Evolutionary conservation across 1,140 invertebrate species (phyloP).

Genomic region (Capitella teleta): DNA sequence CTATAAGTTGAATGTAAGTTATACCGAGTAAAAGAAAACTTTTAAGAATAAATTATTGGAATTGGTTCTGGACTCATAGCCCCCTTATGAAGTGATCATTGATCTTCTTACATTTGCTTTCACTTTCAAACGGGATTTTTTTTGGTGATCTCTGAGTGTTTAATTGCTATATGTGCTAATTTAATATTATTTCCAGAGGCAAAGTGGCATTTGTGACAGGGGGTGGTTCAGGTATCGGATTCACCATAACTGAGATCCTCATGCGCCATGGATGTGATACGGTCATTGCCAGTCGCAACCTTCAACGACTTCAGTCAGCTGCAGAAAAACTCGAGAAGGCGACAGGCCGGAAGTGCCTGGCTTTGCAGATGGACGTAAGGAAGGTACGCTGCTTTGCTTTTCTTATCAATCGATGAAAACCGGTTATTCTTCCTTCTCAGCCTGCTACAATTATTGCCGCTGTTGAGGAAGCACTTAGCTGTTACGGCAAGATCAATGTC

Average conservation of each 20-base stretch:
- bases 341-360: constrained; percentile 27
- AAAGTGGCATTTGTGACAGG: constrained; percentile 37
- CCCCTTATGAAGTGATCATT: no score
- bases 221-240: constrained; percentile 35
- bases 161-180: no score
- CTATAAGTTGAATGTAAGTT: no score
- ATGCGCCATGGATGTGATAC: constrained; percentile 35
- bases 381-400: constrained; percentile 18
- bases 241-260: constrained; percentile 33
- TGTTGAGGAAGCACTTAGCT: constrained; percentile 20
- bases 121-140: no score
- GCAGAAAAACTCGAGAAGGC: constrained; percentile 18
- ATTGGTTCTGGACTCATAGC: no score
- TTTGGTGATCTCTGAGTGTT: no score
- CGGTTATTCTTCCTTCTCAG: constrained; percentile 16
- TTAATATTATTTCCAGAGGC: constrained; percentile 22
- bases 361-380: constrained; percentile 31
- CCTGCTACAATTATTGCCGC: constrained; percentile 22
- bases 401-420: not conserved
- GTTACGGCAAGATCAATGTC: constrained; percentile 27
- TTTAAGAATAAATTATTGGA: no score
- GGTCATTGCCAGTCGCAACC: constrained; percentile 26
- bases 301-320: constrained; percentile 21
- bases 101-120: no score
- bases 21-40: no score